Evolutionary conservation across 2,113 vertebrate species (phyloP).

Genomic region (Heterotilapia buettikoferi): DNA sequence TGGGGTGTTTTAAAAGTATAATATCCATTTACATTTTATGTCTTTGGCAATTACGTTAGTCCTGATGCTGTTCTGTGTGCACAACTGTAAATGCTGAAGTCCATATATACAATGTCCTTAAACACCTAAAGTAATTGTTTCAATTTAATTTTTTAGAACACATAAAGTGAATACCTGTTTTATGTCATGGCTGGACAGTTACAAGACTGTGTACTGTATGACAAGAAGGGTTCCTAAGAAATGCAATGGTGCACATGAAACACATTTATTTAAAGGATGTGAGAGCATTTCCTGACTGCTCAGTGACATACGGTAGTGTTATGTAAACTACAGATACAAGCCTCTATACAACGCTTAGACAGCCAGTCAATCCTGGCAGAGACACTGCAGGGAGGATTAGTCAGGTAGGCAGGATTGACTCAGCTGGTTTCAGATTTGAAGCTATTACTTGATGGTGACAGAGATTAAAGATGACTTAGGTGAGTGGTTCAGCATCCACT

Average conservation of each 20-base stretch:
- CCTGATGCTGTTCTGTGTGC: not conserved
- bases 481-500: not conserved
- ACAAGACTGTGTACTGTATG: not conserved
- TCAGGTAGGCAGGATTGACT: slow-evolving; percentile 13
- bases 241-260: not conserved
- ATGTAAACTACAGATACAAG: not conserved
- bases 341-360: not conserved
- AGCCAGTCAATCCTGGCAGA: not conserved
- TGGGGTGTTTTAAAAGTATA: not conserved
- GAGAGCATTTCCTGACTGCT: not conserved
- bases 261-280: not conserved
- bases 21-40: not conserved
- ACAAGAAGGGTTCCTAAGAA: not conserved
- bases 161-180: not conserved
- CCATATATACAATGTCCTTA: not conserved
- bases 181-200: not conserved
- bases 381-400: slow-evolving; percentile 7
- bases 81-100: not conserved
- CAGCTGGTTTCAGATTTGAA: slow-evolving; percentile 5
- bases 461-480: slow-evolving; percentile 8
- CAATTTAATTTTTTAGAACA: not conserved
- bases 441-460: slow-evolving; percentile 5
- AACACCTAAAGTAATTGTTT: not conserved
- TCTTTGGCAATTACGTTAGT: not conserved
- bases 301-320: not conserved